Evolutionary conservation across 2,888 invertebrate species (phyloP), one percentile per base, ranked within the genome.

Genomic region (Drosophila prostipennis): DNA sequence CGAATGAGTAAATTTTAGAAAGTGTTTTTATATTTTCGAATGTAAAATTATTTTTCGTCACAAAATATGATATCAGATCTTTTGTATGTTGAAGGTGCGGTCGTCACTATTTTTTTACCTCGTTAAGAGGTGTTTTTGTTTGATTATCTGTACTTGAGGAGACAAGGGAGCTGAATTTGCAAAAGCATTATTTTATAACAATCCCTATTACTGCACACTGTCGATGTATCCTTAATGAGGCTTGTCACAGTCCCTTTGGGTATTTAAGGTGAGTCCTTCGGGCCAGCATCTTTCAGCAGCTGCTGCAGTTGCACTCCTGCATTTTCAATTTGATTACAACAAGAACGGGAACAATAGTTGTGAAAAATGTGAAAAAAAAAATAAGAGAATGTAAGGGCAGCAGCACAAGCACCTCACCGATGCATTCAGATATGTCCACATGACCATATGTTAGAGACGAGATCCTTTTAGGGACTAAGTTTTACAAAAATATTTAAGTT

Each of bases 71-170:
- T n/a, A n/a, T n/a, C n/a, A n/a, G n/a, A n/a, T n/a, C n/a, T n/a
- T n/a, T n/a, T n/a, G n/a, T n/a, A n/a, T n/a, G n/a, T n/a, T n/a
- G n/a, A n/a, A n/a, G n/a, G n/a, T n/a, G n/a, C n/a, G n/a, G n/a
- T n/a, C n/a, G n/a, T n/a, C n/a, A n/a, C n/a, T n/a, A n/a, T n/a
- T n/a, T n/a, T n/a, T n/a, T n/a, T n/a, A n/a, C n/a, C n/a, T n/a
- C n/a, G n/a, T n/a, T n/a, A n/a, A n/a, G n/a, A n/a, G n/a, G n/a
- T n/a, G n/a, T n/a, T n/a, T n/a, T n/a, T n/a, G n/a, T n/a, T n/a
- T n/a, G n/a, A n/a, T 79, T 68, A 72, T 69, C 64, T 57, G 46
- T 49, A 58, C 42, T 45, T 46, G 57, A 37, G 13, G 16, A 42
- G 45, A 43, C 37, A 42, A 65, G 34, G 32, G 46, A 11, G 14